Evolutionary conservation across 2,797 vertebrate genomes (phyloP).

Genomic region (Pangasius krempfi): DNA sequence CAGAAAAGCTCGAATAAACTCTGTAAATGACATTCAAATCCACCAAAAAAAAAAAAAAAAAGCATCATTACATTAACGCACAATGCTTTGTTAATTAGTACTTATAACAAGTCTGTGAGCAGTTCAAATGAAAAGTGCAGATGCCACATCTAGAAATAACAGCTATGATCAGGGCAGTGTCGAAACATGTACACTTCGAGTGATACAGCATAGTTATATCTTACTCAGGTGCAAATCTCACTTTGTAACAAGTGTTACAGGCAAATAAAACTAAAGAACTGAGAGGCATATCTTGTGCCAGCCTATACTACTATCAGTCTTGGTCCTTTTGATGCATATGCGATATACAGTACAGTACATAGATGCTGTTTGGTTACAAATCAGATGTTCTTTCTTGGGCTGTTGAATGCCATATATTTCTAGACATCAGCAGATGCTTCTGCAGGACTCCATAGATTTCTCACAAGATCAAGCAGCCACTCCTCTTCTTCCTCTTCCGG

Average conservation of each 20-base stretch:
- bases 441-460: slow-evolving; percentile 33
- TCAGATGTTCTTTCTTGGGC: slow-evolving; percentile 56
- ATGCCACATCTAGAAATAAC: slow-evolving; percentile 31
- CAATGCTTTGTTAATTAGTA: neutral
- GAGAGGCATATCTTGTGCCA: slow-evolving; percentile 64
- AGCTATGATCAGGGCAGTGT: slow-evolving; percentile 25
- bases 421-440: slow-evolving; percentile 11
- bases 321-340: slow-evolving; percentile 60
- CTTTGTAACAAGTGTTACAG: slow-evolving; percentile 49
- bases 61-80: neutral
- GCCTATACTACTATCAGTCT: slow-evolving; percentile 63
- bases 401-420: slow-evolving; percentile 33
- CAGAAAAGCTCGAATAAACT: neutral
- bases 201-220: slow-evolving; percentile 34
- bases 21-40: neutral
- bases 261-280: slow-evolving; percentile 50
- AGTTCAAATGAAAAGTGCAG: slow-evolving; percentile 25
- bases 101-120: slow-evolving; percentile 9
- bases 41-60: neutral
- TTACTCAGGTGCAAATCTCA: slow-evolving; percentile 52
- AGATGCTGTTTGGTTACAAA: slow-evolving; percentile 72
- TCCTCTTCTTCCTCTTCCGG: slow-evolving; percentile 87
- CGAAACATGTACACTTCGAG: neutral
- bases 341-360: slow-evolving; percentile 72
- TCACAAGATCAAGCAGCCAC: slow-evolving; percentile 87